Base-by-base conservation (phyloP, 2,888 invertebrate genomes). In the Pycnomerus fuliginosus region DNA sequence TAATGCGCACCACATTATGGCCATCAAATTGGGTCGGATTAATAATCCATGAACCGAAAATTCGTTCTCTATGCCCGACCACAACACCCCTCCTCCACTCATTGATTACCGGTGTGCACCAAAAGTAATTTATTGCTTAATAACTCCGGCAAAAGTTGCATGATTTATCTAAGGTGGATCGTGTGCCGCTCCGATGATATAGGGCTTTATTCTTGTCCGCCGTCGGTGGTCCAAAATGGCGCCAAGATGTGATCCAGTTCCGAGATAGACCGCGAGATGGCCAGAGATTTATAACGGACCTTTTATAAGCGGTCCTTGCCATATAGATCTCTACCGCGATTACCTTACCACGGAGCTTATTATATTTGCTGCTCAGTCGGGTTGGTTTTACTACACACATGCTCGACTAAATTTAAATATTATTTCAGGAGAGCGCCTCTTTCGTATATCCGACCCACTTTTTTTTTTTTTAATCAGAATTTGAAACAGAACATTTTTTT, bases 191-290 rank as follows among this genome's bases (percentile, higher is more conserved):
- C 39, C 16, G 31, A 34, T 34, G 41, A 41, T 34, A 33, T 41
- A 41, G 28, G 41, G 32, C 34, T 28, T 28, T 34, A 34, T 41
- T 27, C 41, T 25, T 13, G 30, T 30, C 43, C 48, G 39, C 40
- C 42, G 48, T 44, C 40, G 48, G 48, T 48, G 48, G 48, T 48
- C 48, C 48, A 44, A 48, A 48, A 48, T 48, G 48, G 48, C 48
- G 48, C 48, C 48, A 48, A 48, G 44, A 44, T 48, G 39, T 31
- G 43, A 67, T 65, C 62, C 61, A 63, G 56, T 65, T 65, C 52
- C 39, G 39, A 61, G 67, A 67, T 67, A 62, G 58, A 55, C 63
- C 63, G 56, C 55, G 60, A 65, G 65, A 65, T 65, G 63, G 60
- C 49, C 60, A 52, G 38, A 66, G 66, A 66, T 66, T 66, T 66